A percentile compares a stretch with the other conserved stretches of the same genome.
phyloP scores from a whole-genome alignment of 2,113 vertebrate species.

The Anoura caudifer region DNA sequence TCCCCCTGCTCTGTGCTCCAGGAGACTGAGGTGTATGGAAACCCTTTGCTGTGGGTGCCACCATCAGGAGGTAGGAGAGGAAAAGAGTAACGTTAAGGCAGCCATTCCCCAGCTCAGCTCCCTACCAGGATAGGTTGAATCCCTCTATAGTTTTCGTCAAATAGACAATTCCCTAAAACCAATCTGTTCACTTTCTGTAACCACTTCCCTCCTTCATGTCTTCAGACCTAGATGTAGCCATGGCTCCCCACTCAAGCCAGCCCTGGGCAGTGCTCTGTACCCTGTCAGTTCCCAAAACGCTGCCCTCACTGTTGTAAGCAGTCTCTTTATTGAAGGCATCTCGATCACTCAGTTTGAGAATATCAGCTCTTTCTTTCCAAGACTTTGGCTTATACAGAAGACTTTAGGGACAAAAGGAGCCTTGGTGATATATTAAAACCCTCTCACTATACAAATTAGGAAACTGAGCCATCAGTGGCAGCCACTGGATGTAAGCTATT shows the following conservation, averaged over 20 bases:
- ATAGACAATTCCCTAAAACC: neutral
- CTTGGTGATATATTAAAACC: neutral
- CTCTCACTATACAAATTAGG: neutral
- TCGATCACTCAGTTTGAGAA: neutral
- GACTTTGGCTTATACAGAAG: neutral
- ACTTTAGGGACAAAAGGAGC: neutral
- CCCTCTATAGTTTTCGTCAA: neutral
- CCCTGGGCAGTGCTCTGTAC: neutral
- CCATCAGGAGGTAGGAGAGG: neutral
- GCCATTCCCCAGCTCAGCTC: neutral
- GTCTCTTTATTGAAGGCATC: neutral
- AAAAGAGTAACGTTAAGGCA: neutral
- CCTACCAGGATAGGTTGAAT: neutral
- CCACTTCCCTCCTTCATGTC: neutral
- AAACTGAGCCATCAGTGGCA: neutral
- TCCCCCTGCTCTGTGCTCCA: neutral
- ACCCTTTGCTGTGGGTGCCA: neutral
- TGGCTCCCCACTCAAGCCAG: neutral
- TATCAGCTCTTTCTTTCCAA: neutral
- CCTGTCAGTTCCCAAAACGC: neutral
- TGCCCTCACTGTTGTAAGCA: neutral
- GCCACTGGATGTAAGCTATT: neutral
- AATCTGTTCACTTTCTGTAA: neutral
- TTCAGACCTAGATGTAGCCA: neutral
- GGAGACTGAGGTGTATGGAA: neutral